Base-by-base conservation (phyloP, 2,797 vertebrate species). In the Argya squamiceps region DNA sequence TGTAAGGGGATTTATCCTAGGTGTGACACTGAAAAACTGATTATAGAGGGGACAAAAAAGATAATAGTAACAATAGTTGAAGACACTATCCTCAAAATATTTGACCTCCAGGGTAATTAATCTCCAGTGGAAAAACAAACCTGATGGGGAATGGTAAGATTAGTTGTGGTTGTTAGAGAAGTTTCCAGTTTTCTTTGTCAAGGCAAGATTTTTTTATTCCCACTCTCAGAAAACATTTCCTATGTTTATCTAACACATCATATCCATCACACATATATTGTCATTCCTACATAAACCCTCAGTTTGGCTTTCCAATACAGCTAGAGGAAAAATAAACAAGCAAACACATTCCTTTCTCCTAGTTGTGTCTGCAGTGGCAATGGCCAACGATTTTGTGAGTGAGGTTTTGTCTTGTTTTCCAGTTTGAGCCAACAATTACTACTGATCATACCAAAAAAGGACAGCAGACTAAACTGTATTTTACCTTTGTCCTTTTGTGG, bases 401-500 rank as follows among this genome's bases (percentile, higher is more conserved):
- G 73, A 62, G 67, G 64, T 80, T 84, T 89, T 46, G 47, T 74
- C 60, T 89, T 87, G 60, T 67, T 88, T 71, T 81, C 47, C 50
- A 55, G 16, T 62, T 73, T 52, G 39, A 83, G 62, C 60, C 84
- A 91, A 37, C 30, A 55, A 15, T 70, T 69, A 9, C 41, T 59
- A 44, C 44, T 63, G 70, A 93, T 84, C 63, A 56, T 47, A 89
- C 47, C 69, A 74, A 92, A 95, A 89, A 92, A 89, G 58, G 89
- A 62, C 58, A 71, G 32, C 58, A 75, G 55, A 58, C 39, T 76
- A 88, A 55, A 85, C 46, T 55, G 47, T 84, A 78, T 93, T 91
- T 88, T 93, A 93, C 73, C 62, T 95, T 95, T 88, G 77, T 83
- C 68, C 80, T 95, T 55, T 55, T 81, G 80, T 89, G 60, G 55